Percentiles rank a stretch among this genome's conserved stretches.
phyloP scores from a whole-genome alignment of 1,140 invertebrate species.

The Lutraria rhynchaena region DNA sequence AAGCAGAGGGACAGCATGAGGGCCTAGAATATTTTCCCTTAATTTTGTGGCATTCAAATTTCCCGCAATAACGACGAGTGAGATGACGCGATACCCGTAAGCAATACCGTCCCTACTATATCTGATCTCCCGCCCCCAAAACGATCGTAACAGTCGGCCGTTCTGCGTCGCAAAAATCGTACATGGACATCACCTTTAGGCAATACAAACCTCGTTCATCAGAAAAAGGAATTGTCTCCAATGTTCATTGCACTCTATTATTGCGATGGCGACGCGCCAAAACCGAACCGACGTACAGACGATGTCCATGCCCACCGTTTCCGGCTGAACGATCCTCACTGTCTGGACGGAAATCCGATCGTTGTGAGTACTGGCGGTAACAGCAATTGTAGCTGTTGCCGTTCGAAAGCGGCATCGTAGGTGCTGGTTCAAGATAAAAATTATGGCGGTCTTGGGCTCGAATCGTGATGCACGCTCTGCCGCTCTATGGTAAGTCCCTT shows the following conservation, averaged over 20 bases:
- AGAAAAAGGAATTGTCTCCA: conserved; percentile 8
- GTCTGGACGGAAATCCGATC: conserved; percentile 2
- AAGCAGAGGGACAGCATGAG: background rate
- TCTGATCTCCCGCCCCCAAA: background rate
- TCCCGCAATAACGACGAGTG: background rate
- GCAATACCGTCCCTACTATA: background rate
- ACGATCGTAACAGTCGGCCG: too few relatives aligned
- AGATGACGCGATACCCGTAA: background rate
- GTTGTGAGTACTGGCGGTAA: conserved; percentile 3
- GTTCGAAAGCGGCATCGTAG: conserved; percentile 2
- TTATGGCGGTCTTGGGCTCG: too few relatives aligned
- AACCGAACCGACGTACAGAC: conserved; percentile 2
- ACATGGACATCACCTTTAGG: background rate
- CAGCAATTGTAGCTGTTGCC: conserved; percentile 2
- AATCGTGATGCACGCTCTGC: too few relatives aligned
- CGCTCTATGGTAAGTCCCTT: too few relatives aligned
- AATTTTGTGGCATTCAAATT: background rate
- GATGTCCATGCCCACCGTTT: too few relatives aligned
- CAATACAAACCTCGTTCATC: background rate
- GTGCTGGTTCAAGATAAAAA: too few relatives aligned
- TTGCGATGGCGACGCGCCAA: conserved; percentile 2
- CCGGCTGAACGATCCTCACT: too few relatives aligned
- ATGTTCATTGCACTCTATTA: background rate
- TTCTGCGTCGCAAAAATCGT: conserved; percentile 1
- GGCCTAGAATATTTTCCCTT: background rate